Base-by-base conservation (phyloP, 2,888 invertebrate species). In the Ectobius pallidus region DNA sequence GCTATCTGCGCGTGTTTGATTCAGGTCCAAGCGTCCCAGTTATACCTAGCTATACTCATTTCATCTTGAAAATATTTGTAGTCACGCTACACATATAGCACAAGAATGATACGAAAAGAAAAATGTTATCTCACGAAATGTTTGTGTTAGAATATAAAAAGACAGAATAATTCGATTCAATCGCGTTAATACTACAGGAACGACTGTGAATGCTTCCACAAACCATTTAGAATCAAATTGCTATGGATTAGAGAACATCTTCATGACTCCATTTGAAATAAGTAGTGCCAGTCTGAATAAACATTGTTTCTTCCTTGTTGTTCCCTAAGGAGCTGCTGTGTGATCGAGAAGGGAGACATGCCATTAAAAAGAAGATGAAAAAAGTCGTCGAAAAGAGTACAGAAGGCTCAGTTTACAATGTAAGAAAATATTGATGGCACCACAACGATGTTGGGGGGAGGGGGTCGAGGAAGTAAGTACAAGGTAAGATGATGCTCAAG, bases 391-490 rank as follows among this genome's bases (percentile, higher is more conserved):
- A 20, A 55, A 49, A 70, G 18, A 49, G 70, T 46, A 46, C 30
- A 32, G 46, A 42, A 27, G 46, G 62, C 34, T 73, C 70, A 25
- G 58, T 55, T 73, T 73, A 70, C 73, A 70, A 55, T 65, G 73
- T 55, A 65, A 70, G 70, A 69, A 62, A 73, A 70, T 73, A 73
- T 70, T 67, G 70, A 73, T 73, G 70, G 63, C 55, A 65, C 70
- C 69, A 44, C 71, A 67, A 65, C 55, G 6, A 6, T 7, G 34
- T 55, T 16, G 16, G 25, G 18, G 44, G 65, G 27, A 27, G n/a
- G 25, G 22, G 61, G 65, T 16, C n/a, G 39, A 44, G 70, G 25
- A 44, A 46, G 63, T 2, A 44, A 68, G 69, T 68, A 68, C 52
- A 55, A 65, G 44, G 65, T 65, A 65, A 65, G 42, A 65, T 46